Evolutionary conservation across 30 jellyfish, hydroid and myxozoan genomes (phyloP).

Genomic region (Aurelia sp.): DNA sequence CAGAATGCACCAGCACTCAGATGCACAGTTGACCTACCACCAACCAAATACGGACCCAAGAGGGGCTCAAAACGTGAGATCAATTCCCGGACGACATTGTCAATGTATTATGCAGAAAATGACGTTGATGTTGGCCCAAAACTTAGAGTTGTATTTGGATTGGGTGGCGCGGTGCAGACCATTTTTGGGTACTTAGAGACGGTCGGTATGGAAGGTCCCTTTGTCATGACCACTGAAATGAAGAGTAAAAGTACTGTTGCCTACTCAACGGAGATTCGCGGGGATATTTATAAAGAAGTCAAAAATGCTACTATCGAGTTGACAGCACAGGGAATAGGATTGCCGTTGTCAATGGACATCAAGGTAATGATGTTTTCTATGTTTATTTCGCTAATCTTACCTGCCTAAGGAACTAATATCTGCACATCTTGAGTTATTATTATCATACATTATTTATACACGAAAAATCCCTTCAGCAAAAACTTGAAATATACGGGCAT

Average conservation of each 20-base stretch:
- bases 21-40: not conserved
- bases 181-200: not conserved
- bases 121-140: not conserved
- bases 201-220: constrained; percentile 6
- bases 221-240: not conserved
- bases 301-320: not conserved
- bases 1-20: not conserved
- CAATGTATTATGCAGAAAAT: not conserved
- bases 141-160: not conserved
- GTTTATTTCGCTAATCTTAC: too few relatives aligned
- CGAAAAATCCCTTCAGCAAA: too few relatives aligned
- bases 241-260: not conserved
- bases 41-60: not conserved
- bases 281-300: not conserved
- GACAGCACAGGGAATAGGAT: not conserved
- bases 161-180: not conserved
- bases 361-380: not conserved
- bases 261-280: not conserved
- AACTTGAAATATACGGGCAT: too few relatives aligned
- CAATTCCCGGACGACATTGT: not conserved
- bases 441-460: too few relatives aligned
- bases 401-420: too few relatives aligned
- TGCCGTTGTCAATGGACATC: not conserved
- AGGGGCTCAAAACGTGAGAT: not conserved
- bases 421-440: too few relatives aligned